Conservation (phyloP, 2,113 vertebrate genomes). For the Chitala chitala region DNA sequence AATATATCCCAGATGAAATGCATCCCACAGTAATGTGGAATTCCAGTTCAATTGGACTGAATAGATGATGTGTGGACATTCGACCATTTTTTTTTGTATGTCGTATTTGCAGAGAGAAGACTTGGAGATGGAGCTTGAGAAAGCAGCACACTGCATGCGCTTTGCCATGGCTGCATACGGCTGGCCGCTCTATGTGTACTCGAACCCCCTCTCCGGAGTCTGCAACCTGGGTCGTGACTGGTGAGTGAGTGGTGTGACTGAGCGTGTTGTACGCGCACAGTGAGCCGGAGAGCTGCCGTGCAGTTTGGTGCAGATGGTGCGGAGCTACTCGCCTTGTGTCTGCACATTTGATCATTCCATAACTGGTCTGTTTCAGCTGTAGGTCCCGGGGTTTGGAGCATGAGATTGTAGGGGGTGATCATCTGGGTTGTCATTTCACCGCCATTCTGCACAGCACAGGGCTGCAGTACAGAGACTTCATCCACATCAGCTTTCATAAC, state of each 20-base stretch:
- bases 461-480: conserved; percentile 90
- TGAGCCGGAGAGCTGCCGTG: no score
- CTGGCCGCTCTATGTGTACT: conserved; percentile 87
- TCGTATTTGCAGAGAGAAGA: conserved; percentile 63
- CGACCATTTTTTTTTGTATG: neutral
- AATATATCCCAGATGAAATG: no score
- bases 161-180: conserved; percentile 91
- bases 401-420: conserved; percentile 76
- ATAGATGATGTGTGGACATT: neutral
- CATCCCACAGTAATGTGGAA: no score
- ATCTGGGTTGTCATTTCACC: conserved; percentile 77
- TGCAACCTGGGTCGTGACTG: conserved; percentile 84
- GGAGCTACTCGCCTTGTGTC: neutral
- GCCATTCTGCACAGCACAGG: conserved; percentile 84
- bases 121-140: conserved; percentile 78
- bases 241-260: conserved; percentile 54
- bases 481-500: conserved; percentile 91
- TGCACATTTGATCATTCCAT: neutral
- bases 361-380: conserved; percentile 61
- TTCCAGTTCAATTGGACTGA: neutral
- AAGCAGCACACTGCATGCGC: conserved; percentile 80
- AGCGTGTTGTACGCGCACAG: neutral
- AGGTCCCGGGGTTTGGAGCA: conserved; percentile 58
- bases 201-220: conserved; percentile 74
- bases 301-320: neutral